Evolutionary conservation across 2,888 invertebrate species (phyloP), one percentile per base, ranked within the genome.

Genomic region (Pelosia muscerda): DNA sequence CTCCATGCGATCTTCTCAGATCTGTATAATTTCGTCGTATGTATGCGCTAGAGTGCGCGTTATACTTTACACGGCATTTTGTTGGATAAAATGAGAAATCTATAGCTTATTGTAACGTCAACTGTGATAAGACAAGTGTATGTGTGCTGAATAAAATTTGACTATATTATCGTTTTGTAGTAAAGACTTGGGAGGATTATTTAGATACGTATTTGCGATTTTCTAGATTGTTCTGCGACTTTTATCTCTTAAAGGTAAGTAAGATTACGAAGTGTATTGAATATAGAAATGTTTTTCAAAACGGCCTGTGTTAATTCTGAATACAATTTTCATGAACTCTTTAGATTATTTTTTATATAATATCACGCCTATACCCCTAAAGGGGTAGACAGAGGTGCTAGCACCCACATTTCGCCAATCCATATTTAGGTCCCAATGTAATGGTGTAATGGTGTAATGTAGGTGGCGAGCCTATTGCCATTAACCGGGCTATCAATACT

Each of bases 21-120:
- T 92, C 86, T 83, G 86, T 83, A 92, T 92, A 92, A 92, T 92
- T 87, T 78, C 2, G 73, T 80, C 86, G 80, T 92, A 84, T 89
- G 73, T 92, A 92, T 92, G 88, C 92, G 59, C 42, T 25, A 25
- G 68, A 73, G 66, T 65, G 74, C 78, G 78, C 84, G 82, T 84
- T 80, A 77, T 82, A 79, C 83, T 84, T 81, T 71, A 73, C 63
- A 67, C 60, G 72, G 77, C 66, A 79, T 82, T 82, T 81, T 85
- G 85, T 79, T 68, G 86, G 85, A 84, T 87, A 81, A 83, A 83
- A 82, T 81, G 81, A 68, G 80, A 83, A 86, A 88, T 84, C 87
- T 89, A 87, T 87, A 82, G 86, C 73, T 79, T 75, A 81, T 77
- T 77, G 73, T 76, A 71, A 79, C 74, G 68, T 66, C 54, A 19